phyloP scores from a whole-genome alignment of 2,113 vertebrate genomes.

The Bubalus kerabau region DNA sequence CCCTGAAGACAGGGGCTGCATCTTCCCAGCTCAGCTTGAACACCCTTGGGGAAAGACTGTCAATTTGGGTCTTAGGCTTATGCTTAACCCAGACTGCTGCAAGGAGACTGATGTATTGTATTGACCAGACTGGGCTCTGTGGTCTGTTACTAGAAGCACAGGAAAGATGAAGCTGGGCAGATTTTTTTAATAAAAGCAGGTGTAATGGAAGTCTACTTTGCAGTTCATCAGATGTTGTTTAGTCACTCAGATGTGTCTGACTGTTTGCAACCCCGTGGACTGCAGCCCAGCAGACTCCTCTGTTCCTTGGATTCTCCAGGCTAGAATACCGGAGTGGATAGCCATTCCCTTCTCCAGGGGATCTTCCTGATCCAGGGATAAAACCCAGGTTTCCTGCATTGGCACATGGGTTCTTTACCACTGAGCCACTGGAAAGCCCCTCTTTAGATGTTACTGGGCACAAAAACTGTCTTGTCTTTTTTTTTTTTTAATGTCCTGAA shows the following conservation, averaged over 20 bases:
- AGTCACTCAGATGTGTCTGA: background rate
- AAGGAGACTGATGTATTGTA: background rate
- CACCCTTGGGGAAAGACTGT: background rate
- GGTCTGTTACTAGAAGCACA: background rate
- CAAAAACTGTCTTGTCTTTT: background rate
- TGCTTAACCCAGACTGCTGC: background rate
- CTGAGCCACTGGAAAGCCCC: background rate
- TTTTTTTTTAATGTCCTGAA: conserved; percentile 37
- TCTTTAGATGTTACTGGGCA: background rate
- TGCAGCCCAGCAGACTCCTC: background rate
- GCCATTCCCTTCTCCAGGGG: background rate
- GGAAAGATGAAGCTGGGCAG: background rate
- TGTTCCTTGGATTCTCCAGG: background rate
- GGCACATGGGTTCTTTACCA: background rate
- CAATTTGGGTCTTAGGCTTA: background rate
- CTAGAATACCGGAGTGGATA: background rate
- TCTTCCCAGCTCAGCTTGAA: background rate
- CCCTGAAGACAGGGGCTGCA: background rate
- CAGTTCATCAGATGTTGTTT: background rate
- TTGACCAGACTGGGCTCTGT: background rate
- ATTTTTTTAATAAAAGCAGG: background rate
- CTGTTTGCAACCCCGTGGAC: background rate
- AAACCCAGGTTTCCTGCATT: background rate
- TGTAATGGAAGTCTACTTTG: background rate
- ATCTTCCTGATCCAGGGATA: background rate